A percentile compares a stretch with the other conserved stretches of the same genome.
phyloP scores from a whole-genome alignment of 1,140 invertebrate species.

The Anagrus nilaparvatae region DNA sequence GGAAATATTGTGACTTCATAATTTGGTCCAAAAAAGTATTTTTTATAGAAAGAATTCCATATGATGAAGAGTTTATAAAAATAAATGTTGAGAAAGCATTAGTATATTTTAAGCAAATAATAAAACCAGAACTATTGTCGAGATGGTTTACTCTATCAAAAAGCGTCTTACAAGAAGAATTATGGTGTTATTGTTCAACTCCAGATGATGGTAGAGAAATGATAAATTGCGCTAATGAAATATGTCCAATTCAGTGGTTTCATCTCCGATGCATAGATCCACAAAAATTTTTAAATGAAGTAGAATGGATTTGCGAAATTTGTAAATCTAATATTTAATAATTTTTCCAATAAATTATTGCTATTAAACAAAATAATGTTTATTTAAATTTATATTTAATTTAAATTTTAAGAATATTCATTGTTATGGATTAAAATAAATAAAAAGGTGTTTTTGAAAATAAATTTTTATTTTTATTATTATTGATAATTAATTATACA shows the following conservation, averaged over 20 bases:
- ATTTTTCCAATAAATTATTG: too few species aligned
- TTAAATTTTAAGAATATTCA: too few species aligned
- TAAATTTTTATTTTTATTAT: too few species aligned
- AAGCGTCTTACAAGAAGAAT: background rate
- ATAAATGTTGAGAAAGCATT: background rate
- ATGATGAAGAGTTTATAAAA: background rate
- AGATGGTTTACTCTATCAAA: background rate
- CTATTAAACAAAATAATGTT: too few species aligned
- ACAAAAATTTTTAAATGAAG: too few species aligned
- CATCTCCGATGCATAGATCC: background rate
- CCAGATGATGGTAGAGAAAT: background rate
- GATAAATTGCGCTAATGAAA: background rate
- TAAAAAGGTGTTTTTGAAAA: too few species aligned
- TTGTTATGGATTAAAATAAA: too few species aligned
- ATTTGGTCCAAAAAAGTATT: background rate
- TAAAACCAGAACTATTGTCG: background rate
- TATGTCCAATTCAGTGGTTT: constrained; percentile 3
- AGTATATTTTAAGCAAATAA: background rate
- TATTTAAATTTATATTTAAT: too few species aligned
- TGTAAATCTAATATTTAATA: too few species aligned
- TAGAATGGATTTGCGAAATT: too few species aligned
- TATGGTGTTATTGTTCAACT: background rate
- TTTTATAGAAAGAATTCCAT: background rate
- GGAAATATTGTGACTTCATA: background rate
- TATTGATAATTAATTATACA: too few species aligned